Base-by-base conservation (phyloP, 2,797 vertebrate species). In the Cichlasoma orientale region DNA sequence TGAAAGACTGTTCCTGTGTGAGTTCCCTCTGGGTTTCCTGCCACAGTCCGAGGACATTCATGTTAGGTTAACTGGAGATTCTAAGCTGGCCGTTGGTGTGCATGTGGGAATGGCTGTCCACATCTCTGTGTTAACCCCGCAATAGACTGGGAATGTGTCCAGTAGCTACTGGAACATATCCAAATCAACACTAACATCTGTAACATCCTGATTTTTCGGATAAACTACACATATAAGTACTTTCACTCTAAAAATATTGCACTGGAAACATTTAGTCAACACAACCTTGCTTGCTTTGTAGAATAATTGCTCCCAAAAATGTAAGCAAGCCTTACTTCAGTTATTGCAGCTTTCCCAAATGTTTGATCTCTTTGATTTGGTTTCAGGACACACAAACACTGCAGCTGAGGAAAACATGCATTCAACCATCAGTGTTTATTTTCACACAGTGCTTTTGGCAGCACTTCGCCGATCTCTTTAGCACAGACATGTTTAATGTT, bases 401-500 rank as follows among this genome's bases (percentile, higher is more conserved):
- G 25, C 66, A 52, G 83, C 27, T 14, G 25, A 74, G 82, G 41
- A 86, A 85, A 89, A 81, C 75, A 83, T 58, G 82, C 75, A 74
- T 54, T 80, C 76, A 78, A 29, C 33, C 58, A 68, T 72, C 55
- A 1, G 3, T 13, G 74, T 89, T 90, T 92, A 74, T 92, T 90
- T 89, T 89, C 76, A 79, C 82, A 59, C 57, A 52, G 44, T 7
- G 38, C 66, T 75, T 31, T 74, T 83, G 82, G 85, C 90, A 82
- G 75, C 72, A 11, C 19, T 44, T 23, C 4, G 19, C 56, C 54
- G 25, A 75, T 74, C 71, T 78, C 73, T 74, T 88, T 69, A 80
- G 80, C 33, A 1, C 44, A 50, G 66, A 79, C 86, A 82, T 86
- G 79, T 89, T 85, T 86, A 78, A 50, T 73, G 78, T 82, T 88